Percentiles rank a stretch among this genome's conserved stretches.
Evolutionary conservation across 2,113 vertebrate species (phyloP).

Genomic region (Hydrochoerus hydrochaeris): DNA sequence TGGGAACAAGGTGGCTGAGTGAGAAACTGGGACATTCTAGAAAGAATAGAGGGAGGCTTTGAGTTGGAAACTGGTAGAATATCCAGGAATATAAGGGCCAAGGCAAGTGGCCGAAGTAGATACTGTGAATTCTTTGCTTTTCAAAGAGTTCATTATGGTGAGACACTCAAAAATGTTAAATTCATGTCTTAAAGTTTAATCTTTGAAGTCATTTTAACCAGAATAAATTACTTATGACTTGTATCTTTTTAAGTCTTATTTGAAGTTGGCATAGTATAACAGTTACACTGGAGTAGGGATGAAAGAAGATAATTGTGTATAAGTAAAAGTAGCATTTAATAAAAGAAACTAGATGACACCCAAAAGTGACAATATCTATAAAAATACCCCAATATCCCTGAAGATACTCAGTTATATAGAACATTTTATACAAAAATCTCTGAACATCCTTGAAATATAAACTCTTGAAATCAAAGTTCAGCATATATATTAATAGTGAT

Average conservation of each 20-base stretch:
- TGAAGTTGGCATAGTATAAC: neutral
- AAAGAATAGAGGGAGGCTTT: neutral
- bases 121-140: neutral
- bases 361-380: neutral
- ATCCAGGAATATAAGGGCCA: neutral
- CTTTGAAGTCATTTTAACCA: neutral
- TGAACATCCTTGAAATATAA: neutral
- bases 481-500: neutral
- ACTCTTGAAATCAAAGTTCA: neutral
- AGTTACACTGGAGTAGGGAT: neutral
- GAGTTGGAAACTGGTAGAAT: neutral
- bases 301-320: neutral
- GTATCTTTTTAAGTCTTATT: slow-evolving; percentile 48
- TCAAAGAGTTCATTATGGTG: neutral
- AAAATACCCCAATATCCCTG: neutral
- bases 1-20: neutral
- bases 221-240: neutral
- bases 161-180: neutral
- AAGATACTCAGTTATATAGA: neutral
- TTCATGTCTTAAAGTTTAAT: neutral
- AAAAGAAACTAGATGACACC: neutral
- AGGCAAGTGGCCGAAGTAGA: neutral
- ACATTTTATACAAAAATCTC: neutral
- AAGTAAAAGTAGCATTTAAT: neutral
- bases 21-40: neutral